These are phyloP conservation scores for Camponotus vicinus DNA, from an alignment of 1,140 invertebrate genomes.

Conservation along the genomic window DNA sequence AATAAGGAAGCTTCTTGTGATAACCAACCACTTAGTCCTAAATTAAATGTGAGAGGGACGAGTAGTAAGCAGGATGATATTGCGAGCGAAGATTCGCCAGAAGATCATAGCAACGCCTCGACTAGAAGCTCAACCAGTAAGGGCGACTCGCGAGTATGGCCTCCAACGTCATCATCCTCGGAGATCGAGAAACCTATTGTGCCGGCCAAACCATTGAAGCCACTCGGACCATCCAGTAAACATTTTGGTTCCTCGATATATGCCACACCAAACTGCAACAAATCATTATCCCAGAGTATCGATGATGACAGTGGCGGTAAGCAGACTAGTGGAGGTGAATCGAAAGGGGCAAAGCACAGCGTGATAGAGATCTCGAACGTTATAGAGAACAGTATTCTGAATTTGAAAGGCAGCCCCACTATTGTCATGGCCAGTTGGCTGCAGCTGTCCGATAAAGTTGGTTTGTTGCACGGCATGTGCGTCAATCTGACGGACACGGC, in stretches of 20 bases:
- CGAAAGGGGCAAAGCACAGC: slow-evolving; percentile 87
- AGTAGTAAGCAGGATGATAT: slow-evolving; percentile 82
- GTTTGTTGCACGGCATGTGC: slow-evolving; percentile 92
- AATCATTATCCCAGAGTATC: slow-evolving; percentile 67
- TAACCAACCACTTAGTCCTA: slow-evolving; percentile 88
- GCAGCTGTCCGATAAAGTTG: slow-evolving; percentile 94
- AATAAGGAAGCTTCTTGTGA: slow-evolving; percentile 88
- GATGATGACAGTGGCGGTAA: slow-evolving; percentile 34
- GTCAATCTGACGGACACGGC: slow-evolving; percentile 90
- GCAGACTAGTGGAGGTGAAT: slow-evolving; percentile 36
- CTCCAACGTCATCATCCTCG: slow-evolving; percentile 78
- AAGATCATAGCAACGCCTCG: slow-evolving; percentile 83
- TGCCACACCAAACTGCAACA: slow-evolving; percentile 86
- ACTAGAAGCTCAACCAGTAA: slow-evolving; percentile 84
- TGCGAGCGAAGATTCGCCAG: slow-evolving; percentile 86
- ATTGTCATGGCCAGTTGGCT: slow-evolving; percentile 90
- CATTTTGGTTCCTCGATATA: slow-evolving; percentile 86
- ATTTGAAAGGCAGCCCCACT: slow-evolving; percentile 87
- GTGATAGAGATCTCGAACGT: slow-evolving; percentile 90
- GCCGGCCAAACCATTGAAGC: slow-evolving; percentile 88
- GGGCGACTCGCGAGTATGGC: slow-evolving; percentile 88
- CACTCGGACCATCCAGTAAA: slow-evolving; percentile 82
- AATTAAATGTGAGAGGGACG: slow-evolving; percentile 84
- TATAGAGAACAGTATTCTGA: slow-evolving; percentile 89
- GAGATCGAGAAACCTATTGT: slow-evolving; percentile 91